phyloP scores from a whole-genome alignment of 2,797 vertebrate species.

The Aeoliscus strigatus region DNA sequence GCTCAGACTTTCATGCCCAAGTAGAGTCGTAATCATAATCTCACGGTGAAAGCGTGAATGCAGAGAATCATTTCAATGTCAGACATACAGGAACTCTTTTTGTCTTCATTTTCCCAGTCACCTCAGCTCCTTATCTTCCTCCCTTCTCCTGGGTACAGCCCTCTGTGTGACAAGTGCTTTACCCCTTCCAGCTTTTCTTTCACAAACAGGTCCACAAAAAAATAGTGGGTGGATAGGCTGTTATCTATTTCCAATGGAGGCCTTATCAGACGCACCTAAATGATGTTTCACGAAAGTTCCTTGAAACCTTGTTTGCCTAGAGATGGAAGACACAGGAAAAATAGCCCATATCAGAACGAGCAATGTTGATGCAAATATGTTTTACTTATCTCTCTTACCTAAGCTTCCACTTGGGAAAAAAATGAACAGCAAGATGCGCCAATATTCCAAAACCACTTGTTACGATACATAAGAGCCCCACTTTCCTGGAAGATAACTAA shows the following conservation, averaged over 20 bases:
- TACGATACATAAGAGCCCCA: no score
- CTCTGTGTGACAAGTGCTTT: slow-evolving; percentile 56
- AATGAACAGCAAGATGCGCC: no score
- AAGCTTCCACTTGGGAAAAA: no score
- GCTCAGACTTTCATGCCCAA: no score
- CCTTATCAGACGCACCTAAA: slow-evolving; percentile 67
- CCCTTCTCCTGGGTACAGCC: slow-evolving; percentile 31
- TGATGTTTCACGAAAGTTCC: slow-evolving; percentile 67
- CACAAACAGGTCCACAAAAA: slow-evolving; percentile 65
- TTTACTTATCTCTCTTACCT: slow-evolving; percentile 57
- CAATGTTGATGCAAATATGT: slow-evolving; percentile 55
- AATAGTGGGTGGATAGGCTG: slow-evolving; percentile 59
- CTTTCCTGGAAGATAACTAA: no score
- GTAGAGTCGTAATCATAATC: no score
- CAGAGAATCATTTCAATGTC: not conserved
- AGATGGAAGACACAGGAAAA: slow-evolving; percentile 59
- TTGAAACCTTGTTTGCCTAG: slow-evolving; percentile 57
- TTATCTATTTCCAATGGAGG: slow-evolving; percentile 61
- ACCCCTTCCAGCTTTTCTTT: slow-evolving; percentile 59
- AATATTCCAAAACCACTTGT: no score
- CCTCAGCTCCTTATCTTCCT: slow-evolving; percentile 20
- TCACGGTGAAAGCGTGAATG: not conserved
- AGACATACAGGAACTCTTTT: no score
- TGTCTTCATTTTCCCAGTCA: slow-evolving; percentile 7
- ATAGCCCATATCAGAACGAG: slow-evolving; percentile 49